Conservation (phyloP, 2,113 vertebrate genomes). For the Craseonycteris thonglongyai region DNA sequence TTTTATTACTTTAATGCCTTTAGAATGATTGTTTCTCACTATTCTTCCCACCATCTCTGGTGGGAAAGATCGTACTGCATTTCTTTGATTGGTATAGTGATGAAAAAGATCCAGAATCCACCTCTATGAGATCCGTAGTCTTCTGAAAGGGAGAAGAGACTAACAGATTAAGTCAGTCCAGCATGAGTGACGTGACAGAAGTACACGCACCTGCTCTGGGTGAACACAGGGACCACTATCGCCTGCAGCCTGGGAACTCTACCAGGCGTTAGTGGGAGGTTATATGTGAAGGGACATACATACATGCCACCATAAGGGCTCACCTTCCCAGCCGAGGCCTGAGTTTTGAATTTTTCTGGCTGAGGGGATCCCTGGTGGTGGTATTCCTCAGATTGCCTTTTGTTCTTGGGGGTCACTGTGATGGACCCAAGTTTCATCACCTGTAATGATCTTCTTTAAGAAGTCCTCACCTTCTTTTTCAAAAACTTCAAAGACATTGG, state of each 20-base stretch:
- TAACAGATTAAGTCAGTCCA: not conserved
- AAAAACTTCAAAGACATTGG: too few species aligned
- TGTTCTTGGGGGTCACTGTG: too few species aligned
- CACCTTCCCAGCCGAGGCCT: too few species aligned
- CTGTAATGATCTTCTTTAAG: too few species aligned
- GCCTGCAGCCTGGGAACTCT: not conserved
- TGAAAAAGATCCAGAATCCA: not conserved
- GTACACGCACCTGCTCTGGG: rapidly evolving
- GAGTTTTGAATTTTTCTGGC: too few species aligned
- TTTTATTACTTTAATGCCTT: not conserved
- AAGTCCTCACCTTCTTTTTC: too few species aligned
- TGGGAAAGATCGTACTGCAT: not conserved
- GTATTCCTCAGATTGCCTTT: too few species aligned
- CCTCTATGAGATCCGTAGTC: not conserved
- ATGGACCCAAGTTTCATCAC: too few species aligned
- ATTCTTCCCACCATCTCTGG: not conserved
- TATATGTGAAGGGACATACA: rapidly evolving
- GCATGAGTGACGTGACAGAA: not conserved
- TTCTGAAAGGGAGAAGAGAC: not conserved
- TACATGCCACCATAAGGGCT: too few species aligned
- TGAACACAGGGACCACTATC: rapidly evolving
- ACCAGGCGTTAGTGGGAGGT: not conserved
- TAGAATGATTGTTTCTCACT: not conserved
- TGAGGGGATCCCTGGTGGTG: too few species aligned
- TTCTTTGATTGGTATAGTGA: not conserved